Base-by-base conservation (phyloP, 1,140 invertebrate species). In the Drosophila pruinosa region DNA sequence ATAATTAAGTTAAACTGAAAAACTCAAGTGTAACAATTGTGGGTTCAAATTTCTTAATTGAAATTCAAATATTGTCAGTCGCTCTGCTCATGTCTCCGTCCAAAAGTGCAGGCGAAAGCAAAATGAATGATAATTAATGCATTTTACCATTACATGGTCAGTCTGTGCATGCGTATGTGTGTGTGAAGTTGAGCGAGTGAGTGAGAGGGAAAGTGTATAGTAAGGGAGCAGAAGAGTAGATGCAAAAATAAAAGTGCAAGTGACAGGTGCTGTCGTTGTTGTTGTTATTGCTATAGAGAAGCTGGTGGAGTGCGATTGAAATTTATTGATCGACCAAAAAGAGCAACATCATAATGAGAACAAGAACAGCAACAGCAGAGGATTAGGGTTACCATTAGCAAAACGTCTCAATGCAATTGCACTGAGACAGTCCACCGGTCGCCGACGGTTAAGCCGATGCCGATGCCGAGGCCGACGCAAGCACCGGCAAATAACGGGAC, bases 121-220 rank as follows among this genome's bases (percentile, higher is more conserved):
- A 39, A 59, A 47, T 67, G 47, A 72, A 53, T 67, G 69, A 45
- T 53, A 68, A 71, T 71, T 71, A 71, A 58, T 50, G 52, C 52
- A 70, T 26, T 31, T 28, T 54, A 34, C 50, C 52, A 24, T 58
- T 47, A 28, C 34, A 41, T 47, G 21, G 21, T 24, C 38, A 15
- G n/a, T 3, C 10, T 12, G 38, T 4, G 39, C n/a, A n/a, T 39
- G 58, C 34, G 24, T 14, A 48, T 19, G 26, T 5, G 7, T 22
- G 50, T 26, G 43, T 8, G 43, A 10, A 26, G 10, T 19, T 31
- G 48, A 21, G 21, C 8, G 12, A 15, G 21, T 14, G 15, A 21
- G 26, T 24, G 50, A 24, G 45, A 65, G 19, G 58, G 53, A 58
- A 62, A 58, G 61, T 48, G 39, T 31, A 31, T 36, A 43, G 22